phyloP scores from a whole-genome alignment of 2,797 vertebrate genomes.

The Pampus argenteus region DNA sequence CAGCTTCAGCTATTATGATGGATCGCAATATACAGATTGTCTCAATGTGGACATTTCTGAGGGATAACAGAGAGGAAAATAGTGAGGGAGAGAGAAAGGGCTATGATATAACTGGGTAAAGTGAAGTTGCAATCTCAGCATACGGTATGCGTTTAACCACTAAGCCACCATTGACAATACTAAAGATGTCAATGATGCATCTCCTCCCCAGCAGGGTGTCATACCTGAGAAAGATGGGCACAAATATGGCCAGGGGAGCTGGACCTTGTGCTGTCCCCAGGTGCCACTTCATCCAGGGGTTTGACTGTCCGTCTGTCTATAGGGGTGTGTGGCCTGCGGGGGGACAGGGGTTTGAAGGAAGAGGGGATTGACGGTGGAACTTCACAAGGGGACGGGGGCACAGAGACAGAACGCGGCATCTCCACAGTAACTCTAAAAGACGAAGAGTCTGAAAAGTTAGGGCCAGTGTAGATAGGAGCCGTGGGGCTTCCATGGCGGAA shows the following conservation, averaged over 20 bases:
- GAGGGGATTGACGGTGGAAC: slow-evolving; percentile 89
- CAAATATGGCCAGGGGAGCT: slow-evolving; percentile 89
- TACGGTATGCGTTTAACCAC: too few relatives aligned
- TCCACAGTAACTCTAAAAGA: slow-evolving; percentile 92
- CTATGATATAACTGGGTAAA: too few relatives aligned
- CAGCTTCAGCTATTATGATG: too few relatives aligned
- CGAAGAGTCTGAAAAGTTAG: slow-evolving; percentile 88
- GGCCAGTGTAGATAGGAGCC: slow-evolving; percentile 86
- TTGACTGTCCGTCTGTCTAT: slow-evolving; percentile 93
- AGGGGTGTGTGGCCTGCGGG: slow-evolving; percentile 94
- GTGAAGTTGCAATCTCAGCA: too few relatives aligned
- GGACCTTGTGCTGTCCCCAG: slow-evolving; percentile 85
- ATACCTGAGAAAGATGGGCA: slow-evolving; percentile 89
- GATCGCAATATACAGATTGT: too few relatives aligned
- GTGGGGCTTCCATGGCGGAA: slow-evolving; percentile 98
- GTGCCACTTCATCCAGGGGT: slow-evolving; percentile 87
- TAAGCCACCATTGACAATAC: not conserved
- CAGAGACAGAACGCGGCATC: slow-evolving; percentile 94
- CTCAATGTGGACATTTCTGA: too few relatives aligned
- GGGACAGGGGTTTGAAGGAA: slow-evolving; percentile 86
- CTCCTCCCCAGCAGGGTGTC: not conserved
- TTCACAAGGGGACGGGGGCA: slow-evolving; percentile 95
- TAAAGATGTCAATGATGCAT: not conserved
- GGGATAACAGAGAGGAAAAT: too few relatives aligned
- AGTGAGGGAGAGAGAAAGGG: too few relatives aligned